These are phyloP conservation scores for Bicyclus anynana DNA, from an alignment of 1,140 invertebrate species.

Conservation along the genomic window DNA sequence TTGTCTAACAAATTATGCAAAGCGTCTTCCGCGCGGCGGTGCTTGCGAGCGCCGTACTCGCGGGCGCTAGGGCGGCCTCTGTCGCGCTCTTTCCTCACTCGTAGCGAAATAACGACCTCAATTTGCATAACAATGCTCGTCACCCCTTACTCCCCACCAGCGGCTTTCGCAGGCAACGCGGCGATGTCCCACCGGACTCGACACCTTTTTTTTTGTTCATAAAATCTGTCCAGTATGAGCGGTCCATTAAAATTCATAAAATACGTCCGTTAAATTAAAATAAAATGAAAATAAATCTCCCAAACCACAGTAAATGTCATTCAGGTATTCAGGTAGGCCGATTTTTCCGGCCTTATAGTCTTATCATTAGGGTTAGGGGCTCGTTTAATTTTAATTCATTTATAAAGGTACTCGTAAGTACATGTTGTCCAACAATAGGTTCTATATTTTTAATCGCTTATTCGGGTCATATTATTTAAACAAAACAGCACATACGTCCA, in stretches of 20 bases:
- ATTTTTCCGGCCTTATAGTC: conserved; percentile 16
- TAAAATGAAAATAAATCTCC: conserved; percentile 32
- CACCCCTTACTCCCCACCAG: conserved; percentile 71
- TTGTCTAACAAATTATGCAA: conserved; percentile 74
- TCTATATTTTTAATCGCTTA: too few species aligned
- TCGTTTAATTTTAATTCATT: conserved; percentile 9
- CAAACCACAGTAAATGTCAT: conserved; percentile 12
- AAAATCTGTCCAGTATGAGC: conserved; percentile 56
- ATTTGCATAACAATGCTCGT: conserved; percentile 77
- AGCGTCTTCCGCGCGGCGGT: conserved; percentile 63
- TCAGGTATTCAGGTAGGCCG: not conserved
- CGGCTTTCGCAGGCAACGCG: conserved; percentile 67
- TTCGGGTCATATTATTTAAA: too few species aligned
- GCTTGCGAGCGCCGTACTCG: conserved; percentile 51
- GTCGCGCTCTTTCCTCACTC: conserved; percentile 74
- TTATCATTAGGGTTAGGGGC: conserved; percentile 29
- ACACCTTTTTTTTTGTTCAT: conserved; percentile 61
- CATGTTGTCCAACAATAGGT: too few species aligned
- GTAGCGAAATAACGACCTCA: conserved; percentile 76
- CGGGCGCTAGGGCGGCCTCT: conserved; percentile 56
- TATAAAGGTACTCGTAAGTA: too few species aligned
- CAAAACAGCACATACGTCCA: too few species aligned
- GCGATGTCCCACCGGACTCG: conserved; percentile 60
- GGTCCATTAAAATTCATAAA: conserved; percentile 47
- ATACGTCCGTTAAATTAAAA: conserved; percentile 31